A percentile compares a stretch with the other conserved stretches of the same genome.
phyloP scores from a whole-genome alignment of 92 coral and sea anemone genomes.

The Epizoanthus fatuus region DNA sequence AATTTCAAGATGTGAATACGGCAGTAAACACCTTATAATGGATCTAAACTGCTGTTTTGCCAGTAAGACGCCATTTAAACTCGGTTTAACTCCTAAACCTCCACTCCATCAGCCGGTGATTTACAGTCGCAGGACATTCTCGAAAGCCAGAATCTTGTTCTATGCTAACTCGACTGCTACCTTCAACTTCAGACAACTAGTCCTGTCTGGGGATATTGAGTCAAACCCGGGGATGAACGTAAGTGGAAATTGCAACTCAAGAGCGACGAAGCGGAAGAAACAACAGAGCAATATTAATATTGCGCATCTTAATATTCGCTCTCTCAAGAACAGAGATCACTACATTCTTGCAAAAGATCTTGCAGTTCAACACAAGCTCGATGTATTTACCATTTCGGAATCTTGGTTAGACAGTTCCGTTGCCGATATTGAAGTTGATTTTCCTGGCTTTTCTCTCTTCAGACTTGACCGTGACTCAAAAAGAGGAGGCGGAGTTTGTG shows the following conservation, averaged over 20 bases:
- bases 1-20: too few species aligned
- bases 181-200: slow-evolving; percentile 8
- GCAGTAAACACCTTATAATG: too few species aligned
- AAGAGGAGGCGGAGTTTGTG: slow-evolving; percentile 59
- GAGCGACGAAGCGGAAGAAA: not conserved
- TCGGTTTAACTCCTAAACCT: too few species aligned
- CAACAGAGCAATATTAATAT: slow-evolving; percentile 24
- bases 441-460: slow-evolving; percentile 44
- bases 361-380: slow-evolving; percentile 40
- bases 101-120: too few species aligned
- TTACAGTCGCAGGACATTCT: too few species aligned
- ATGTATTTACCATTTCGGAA: slow-evolving; percentile 52
- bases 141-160: slow-evolving; percentile 6
- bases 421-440: slow-evolving; percentile 45
- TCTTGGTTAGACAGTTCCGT: slow-evolving; percentile 61
- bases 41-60: too few species aligned
- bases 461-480: slow-evolving; percentile 46
- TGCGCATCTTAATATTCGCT: slow-evolving; percentile 61
- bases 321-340: slow-evolving; percentile 56
- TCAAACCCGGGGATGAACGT: slow-evolving; percentile 32
- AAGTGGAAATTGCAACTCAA: not conserved
- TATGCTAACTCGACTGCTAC: slow-evolving; percentile 22
- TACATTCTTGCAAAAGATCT: slow-evolving; percentile 49
- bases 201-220: slow-evolving; percentile 39
- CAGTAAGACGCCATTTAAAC: too few species aligned